Base-by-base conservation (phyloP, 2,113 vertebrate genomes). In the Trochalopteron elliotii region DNA sequence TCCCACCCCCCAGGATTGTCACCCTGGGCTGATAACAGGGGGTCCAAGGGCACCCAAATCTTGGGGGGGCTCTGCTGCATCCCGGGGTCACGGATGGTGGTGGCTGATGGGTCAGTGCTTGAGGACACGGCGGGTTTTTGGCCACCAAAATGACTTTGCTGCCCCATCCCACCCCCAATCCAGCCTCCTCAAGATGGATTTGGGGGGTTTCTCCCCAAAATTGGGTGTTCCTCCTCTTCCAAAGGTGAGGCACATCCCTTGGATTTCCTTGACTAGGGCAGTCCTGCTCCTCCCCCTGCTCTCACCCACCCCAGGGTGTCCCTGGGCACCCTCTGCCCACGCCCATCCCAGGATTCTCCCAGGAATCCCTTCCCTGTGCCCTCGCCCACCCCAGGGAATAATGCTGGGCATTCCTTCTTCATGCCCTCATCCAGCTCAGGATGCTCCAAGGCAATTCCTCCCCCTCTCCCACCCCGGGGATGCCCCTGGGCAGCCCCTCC, bases 51-150 rank as follows among this genome's bases (percentile, higher is more conserved):
- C 35, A n/a, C 44, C 69, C 53, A 9, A 4, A 22, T 11, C 25
- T 35, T 0, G 3, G 55, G 37, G 37, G 69, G 45, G 27, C 33
- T 60, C 21, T 15, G 50, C 31, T 35, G 31, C 4, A 3, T 5
- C 15, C 10, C 1, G 0, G 10, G 35, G 7, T n/a, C 42, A 8
- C 0, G 2, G 71, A 1, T 20, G 59, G 22, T 7, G 59, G 40
- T 2, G 59, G 47, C 9, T 10, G 49, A 7, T 1, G 16, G n/a
- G 25, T 17, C 17, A 3, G 22, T 15, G 56, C 12, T 31, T 31
- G 45, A 53, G 55, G 55, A 2, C 88, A 25, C 1, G 10, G 28
- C 0, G 25, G 25, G 19, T 2, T 15, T 35, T 40, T 31, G 44
- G 89, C 9, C 22, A 14, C 65, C 60, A 27, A 31, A 76, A 40